Conservation (phyloP, 2,888 invertebrate species). For the Saturnia japonica region DNA sequence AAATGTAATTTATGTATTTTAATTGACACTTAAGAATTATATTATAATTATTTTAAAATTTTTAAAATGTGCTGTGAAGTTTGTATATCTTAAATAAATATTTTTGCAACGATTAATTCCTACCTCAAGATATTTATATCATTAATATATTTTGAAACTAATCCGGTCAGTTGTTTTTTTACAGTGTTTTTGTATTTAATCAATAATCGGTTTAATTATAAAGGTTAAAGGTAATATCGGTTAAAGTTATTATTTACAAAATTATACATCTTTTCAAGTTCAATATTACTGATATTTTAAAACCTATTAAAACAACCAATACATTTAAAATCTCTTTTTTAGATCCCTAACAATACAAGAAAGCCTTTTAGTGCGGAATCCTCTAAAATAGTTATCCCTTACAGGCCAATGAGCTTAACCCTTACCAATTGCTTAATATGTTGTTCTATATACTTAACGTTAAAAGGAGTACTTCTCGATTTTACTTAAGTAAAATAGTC, state of each 20-base stretch:
- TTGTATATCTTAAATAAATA: too few species aligned
- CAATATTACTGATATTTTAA: background rate
- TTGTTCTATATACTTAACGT: background rate
- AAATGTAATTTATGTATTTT: too few species aligned
- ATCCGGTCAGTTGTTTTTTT: too few species aligned
- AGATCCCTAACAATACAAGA: conserved; percentile 35
- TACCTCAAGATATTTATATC: too few species aligned
- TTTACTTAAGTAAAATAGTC: background rate
- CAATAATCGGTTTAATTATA: too few species aligned
- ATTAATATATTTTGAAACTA: too few species aligned
- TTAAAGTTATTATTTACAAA: background rate
- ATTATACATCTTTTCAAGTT: background rate
- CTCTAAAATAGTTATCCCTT: conserved; percentile 48
- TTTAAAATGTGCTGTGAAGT: too few species aligned
- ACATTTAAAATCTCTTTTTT: conserved; percentile 32
- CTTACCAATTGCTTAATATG: conserved; percentile 32
- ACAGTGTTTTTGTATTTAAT: too few species aligned
- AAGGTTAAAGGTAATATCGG: too few species aligned
- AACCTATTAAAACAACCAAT: conserved; percentile 12
- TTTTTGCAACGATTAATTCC: too few species aligned
- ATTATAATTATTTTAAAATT: too few species aligned
- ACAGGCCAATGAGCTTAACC: conserved; percentile 40
- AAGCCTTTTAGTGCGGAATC: conserved; percentile 38
- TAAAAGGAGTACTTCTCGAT: background rate
- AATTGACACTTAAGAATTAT: too few species aligned